Evolutionary conservation across 2,888 invertebrate genomes (phyloP), one percentile per base, ranked within the genome.

Genomic region (Paralinhomoeus sp.): DNA sequence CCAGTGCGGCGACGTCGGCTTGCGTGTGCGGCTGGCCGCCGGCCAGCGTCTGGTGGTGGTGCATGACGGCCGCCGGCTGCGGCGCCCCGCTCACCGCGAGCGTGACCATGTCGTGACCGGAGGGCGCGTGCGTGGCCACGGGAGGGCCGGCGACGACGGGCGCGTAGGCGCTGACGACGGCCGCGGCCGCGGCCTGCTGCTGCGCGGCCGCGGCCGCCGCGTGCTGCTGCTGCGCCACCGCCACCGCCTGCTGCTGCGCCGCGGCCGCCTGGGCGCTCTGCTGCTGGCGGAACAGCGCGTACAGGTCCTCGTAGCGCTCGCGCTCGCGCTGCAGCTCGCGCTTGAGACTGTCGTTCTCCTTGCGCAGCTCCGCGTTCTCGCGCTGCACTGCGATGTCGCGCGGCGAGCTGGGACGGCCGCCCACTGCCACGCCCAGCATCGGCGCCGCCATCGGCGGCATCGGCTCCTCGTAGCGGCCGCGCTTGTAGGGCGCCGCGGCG

Each of bases 241-340:
- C 23, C 12, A 24, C 39, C 12, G 24, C 24, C 20, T 36, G 23
- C 17, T 45, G 34, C 1, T 44, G 31, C 15, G 47, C 43, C 12
- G 39, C 39, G 13, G 24, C 24, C 20, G 40, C 31, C 17, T 43
- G 27, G 3, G 45, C 35, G 12, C 45, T 41, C 24, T 46, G 45
- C 36, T 53, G 53, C 43, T 54, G 52, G 36, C 53, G 50, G 50
- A 54, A 55, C 41, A 55, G 43, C 9, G 54, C 53, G 42, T 53
- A 54, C 21, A 56, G 47, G 37, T 56, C 54, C 45, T 55, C 55
- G 49, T 55, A 56, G 21, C 40, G 40, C 21, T 40, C 40, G 18
- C 40, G 40, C n/a, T 40, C 40, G 9, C 40, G 18, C 15, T 24
- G 21, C 45, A 51, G 49, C 42, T 58, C 58, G 2, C 54, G 46